Base-by-base conservation (phyloP, 1,140 invertebrate species). In the Oryzaephilus surinamensis region DNA sequence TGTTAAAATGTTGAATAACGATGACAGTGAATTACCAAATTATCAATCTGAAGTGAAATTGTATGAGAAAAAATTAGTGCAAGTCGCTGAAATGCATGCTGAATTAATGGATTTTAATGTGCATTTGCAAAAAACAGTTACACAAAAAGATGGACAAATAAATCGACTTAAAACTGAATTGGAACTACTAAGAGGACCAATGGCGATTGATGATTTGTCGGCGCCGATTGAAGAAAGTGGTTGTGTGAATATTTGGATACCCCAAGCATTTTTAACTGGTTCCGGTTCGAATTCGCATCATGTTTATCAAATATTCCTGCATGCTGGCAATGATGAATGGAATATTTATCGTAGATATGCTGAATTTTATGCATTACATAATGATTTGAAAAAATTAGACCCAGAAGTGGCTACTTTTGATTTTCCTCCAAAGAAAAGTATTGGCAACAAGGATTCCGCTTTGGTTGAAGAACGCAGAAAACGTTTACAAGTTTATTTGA, bases 61-160 rank as follows among this genome's bases (percentile, higher is more conserved):
- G 34, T 94, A 90, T 65, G 85, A 94, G 62, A 75, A 74, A 46
- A 94, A 95, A 69, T 69, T 95, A 11, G 81, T 94, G 44, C 87
- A 93, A 72, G 88, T 95, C 1, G 90, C 91, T 8, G 88, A 95
- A 67, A 95, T 95, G 91, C 90, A 94, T 60, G 89, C 87, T 1
- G 91, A 95, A 62, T 62, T 95, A 12, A 91, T 95, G 82, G 90
- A 95, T 64, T 90, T 94, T 52, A 95, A 94, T 69, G 79, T 72
- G 12, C 58, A 67, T 52, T 51, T 74, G 39, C 71, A 73, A 51
- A 58, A 63, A 34, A 55, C 61, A 3, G 48, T 71, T 11, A 61
- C 62, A 48, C 60, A 66, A 19, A 75, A 82, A 47, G 84, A 90
- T 51, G 62, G 63, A 33, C 63, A 76, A 21, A 63, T 87, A 6